Conservation (phyloP, 1,140 invertebrate species). For the Bombus pascuorum region DNA sequence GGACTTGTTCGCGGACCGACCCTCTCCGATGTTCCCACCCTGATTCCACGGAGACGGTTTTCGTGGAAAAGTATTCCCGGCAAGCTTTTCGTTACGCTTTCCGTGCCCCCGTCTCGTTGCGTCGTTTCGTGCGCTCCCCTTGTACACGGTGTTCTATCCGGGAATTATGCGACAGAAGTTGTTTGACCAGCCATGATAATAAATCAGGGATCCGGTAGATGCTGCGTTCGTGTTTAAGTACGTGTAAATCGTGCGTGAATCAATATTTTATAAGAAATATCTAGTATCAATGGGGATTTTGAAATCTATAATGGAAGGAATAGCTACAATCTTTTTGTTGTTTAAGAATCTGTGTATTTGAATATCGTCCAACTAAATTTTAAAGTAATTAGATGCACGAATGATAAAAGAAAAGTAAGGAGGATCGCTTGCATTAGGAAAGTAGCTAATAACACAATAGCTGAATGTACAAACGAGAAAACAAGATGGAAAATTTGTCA, state of each 20-base stretch:
- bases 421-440: slow-evolving; percentile 56
- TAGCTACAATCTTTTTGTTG: too few species aligned
- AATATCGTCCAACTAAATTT: neutral
- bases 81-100: slow-evolving; percentile 51
- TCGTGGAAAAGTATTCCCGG: slow-evolving; percentile 66
- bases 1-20: slow-evolving; percentile 69
- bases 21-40: slow-evolving; percentile 36
- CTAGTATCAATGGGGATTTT: neutral
- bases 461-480: slow-evolving; percentile 47
- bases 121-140: neutral
- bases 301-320: neutral
- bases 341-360: too few species aligned
- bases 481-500: slow-evolving; percentile 67
- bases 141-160: neutral
- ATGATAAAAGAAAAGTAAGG: slow-evolving; percentile 53
- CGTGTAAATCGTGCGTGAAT: neutral
- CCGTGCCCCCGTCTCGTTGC: too few species aligned
- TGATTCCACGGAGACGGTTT: slow-evolving; percentile 27
- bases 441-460: slow-evolving; percentile 49
- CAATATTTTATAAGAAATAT: neutral
- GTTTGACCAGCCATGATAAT: neutral
- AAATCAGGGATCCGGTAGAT: neutral
- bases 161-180: slow-evolving; percentile 3
- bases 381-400: slow-evolving; percentile 47
- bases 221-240: too few species aligned